Evolutionary conservation across 2,888 invertebrate genomes (phyloP), one percentile per base, ranked within the genome.

Genomic region (Leucania comma): DNA sequence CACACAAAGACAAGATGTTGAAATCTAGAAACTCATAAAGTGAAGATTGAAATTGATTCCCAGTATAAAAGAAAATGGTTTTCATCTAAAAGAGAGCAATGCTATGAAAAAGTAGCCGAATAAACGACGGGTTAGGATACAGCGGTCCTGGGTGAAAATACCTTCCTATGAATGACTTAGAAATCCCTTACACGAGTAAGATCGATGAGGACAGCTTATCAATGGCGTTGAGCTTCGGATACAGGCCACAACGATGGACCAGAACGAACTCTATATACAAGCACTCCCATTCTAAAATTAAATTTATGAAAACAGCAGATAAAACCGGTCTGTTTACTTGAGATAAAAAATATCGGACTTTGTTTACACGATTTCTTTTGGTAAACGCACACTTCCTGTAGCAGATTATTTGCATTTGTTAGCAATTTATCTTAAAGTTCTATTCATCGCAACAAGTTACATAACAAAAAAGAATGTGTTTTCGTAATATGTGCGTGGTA

Each of bases 271-370:
- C 12, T 51, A 12, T 22, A 32, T 29, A 32, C 17, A 59, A 68
- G 51, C 46, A 68, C n/a, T 29, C 12, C 12, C 14, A 57, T 68
- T 35, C 46, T 58, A 54, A 69, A 62, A 50, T 62, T 32, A 62
- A 68, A 53, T 48, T 76, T 17, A 58, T 17, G 8, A 54, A 71
- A 56, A 64, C 54, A 38, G 63, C 35, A 50, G 42, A 56, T 24
- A 71, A 57, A 76, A 58, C 22, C 14, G 26, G n/a, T 22, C 14
- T 53, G 58, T 75, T 75, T 62, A 76, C 61, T 53, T 53, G 12
- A 74, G 67, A 74, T 73, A 51, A 60, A 74, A 42, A 51, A 67
- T 73, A 68, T 42, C 76, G 42, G 57, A 53, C 48, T 22, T n/a
- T 69, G 76, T 58, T 70, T 54, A 70, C 32, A 62, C 62, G 9